Evolutionary conservation across 2,113 vertebrate genomes (phyloP).

Genomic region (Sinocyclocheilus anophthalmus): DNA sequence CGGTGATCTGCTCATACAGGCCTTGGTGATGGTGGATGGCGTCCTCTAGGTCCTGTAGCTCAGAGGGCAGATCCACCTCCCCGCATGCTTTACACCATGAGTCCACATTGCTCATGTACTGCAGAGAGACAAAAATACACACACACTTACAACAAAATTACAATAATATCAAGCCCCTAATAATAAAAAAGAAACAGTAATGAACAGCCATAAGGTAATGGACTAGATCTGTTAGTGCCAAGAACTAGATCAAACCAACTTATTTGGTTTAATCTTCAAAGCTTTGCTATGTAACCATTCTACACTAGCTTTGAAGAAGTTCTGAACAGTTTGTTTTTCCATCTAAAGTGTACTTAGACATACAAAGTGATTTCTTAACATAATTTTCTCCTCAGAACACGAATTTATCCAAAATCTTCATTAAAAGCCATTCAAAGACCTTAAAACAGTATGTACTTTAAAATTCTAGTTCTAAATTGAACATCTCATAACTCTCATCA

Average conservation of each 20-base stretch:
- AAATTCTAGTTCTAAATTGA: not conserved
- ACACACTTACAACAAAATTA: not conserved
- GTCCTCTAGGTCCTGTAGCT: slow-evolving; percentile 96
- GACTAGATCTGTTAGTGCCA: not conserved
- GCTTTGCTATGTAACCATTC: not conserved
- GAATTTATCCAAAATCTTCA: not conserved
- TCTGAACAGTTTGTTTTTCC: not conserved
- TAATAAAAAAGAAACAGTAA: not conserved
- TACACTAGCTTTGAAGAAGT: not conserved
- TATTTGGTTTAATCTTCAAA: not conserved
- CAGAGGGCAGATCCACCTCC: slow-evolving; percentile 93
- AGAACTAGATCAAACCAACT: too few species aligned
- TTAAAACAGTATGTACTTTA: not conserved
- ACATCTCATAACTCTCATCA: not conserved
- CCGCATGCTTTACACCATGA: slow-evolving; percentile 98
- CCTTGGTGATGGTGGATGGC: slow-evolving; percentile 98
- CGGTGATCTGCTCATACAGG: slow-evolving; percentile 94
- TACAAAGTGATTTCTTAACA: not conserved
- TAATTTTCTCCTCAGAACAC: not conserved
- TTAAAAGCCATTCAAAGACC: not conserved
- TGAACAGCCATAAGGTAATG: not conserved
- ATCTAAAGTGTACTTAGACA: not conserved
- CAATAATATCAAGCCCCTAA: not conserved
- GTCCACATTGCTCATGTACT: slow-evolving; percentile 99
- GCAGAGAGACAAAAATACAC: slow-evolving; percentile 31